A percentile compares a stretch with the other conserved stretches of the same genome.
phyloP scores from a whole-genome alignment of 1,140 invertebrate genomes.

The Druon quercuslanigerum region DNA sequence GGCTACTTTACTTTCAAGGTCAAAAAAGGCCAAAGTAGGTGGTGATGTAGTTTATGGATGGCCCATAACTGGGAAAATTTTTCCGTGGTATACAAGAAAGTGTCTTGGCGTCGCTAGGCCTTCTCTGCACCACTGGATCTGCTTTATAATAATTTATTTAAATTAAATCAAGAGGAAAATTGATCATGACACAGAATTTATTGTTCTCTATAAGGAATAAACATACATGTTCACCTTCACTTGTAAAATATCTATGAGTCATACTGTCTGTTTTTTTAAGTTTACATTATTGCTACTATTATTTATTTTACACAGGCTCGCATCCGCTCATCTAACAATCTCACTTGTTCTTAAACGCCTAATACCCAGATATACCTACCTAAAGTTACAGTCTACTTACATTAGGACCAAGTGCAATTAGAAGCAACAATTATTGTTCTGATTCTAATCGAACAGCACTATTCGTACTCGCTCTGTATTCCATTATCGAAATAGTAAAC shows the following conservation, averaged over 20 bases:
- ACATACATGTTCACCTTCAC: constrained; percentile 68
- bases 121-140: too few relatives aligned
- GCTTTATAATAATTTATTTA: neutral
- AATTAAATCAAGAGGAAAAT: constrained; percentile 9
- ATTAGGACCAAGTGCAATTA: constrained; percentile 42
- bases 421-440: constrained; percentile 24
- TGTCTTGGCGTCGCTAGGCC: too few relatives aligned
- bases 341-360: constrained; percentile 51
- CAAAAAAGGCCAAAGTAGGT: too few relatives aligned
- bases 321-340: constrained; percentile 53
- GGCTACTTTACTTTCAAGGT: too few relatives aligned
- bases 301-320: constrained; percentile 58
- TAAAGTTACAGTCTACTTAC: constrained; percentile 47
- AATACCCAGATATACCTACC: constrained; percentile 50
- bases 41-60: too few relatives aligned
- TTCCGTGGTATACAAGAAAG: too few relatives aligned
- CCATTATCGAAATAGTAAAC: too few relatives aligned
- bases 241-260: constrained; percentile 70
- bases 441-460: neutral
- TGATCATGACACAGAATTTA: constrained; percentile 69
- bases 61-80: too few relatives aligned
- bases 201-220: constrained; percentile 69
- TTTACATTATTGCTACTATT: constrained; percentile 49
- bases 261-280: constrained; percentile 39
- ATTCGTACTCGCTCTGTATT: too few relatives aligned